Evolutionary conservation across 2,888 invertebrate genomes (phyloP).

Genomic region (Thumatha senex): DNA sequence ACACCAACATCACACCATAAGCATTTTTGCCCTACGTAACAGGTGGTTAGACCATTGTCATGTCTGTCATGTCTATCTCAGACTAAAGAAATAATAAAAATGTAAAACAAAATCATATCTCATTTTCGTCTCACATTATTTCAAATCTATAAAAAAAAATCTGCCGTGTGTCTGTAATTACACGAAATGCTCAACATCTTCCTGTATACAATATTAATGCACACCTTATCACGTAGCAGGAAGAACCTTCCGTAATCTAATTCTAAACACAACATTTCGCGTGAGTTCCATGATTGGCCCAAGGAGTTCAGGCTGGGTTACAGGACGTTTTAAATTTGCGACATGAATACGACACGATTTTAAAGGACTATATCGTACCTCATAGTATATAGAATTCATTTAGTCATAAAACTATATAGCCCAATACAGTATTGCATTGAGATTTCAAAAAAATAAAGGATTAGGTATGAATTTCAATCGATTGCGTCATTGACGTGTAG

Average conservation of each 20-base stretch:
- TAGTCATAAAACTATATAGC: not conserved
- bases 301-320: constrained; percentile 24
- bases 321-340: constrained; percentile 6
- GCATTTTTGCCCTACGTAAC: no score
- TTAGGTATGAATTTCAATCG: no score
- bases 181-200: constrained; percentile 6
- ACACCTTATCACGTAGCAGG: constrained; percentile 31
- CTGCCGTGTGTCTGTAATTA: not conserved
- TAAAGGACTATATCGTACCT: not conserved
- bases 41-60: no score
- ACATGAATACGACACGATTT: constrained; percentile 2
- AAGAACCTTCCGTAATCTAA: constrained; percentile 32
- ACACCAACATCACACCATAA: no score
- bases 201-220: constrained; percentile 9
- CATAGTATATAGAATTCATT: not conserved
- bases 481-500: no score
- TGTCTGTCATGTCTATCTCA: no score
- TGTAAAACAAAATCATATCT: not conserved
- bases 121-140: not conserved
- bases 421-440: not conserved
- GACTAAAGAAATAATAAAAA: no score
- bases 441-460: no score
- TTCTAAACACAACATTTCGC: constrained; percentile 24
- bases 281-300: constrained; percentile 29
- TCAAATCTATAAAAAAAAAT: not conserved